Percentiles rank a stretch among this genome's conserved stretches.
Evolutionary conservation across 2,888 invertebrate genomes (phyloP).

Genomic region (Acanthosepion pharaonis): DNA sequence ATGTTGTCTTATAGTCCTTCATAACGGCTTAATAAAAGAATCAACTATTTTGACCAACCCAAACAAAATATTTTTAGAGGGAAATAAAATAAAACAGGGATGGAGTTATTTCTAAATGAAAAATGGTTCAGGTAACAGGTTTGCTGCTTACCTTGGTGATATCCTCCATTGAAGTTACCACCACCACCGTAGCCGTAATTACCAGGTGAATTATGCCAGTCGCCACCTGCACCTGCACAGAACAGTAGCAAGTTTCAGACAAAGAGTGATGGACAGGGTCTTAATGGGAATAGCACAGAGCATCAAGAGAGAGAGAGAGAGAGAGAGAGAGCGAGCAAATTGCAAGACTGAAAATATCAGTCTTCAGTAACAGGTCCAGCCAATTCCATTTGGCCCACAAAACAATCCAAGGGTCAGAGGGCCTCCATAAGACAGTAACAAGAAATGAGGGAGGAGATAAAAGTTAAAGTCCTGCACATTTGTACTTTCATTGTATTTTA

Average conservation of each 20-base stretch:
- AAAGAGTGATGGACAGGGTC: background rate
- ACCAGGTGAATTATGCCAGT: constrained; percentile 46
- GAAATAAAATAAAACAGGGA: background rate
- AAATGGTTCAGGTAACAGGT: constrained; percentile 36
- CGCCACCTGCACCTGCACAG: constrained; percentile 46
- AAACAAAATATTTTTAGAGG: background rate
- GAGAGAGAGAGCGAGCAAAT: background rate
- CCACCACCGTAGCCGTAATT: constrained; percentile 45
- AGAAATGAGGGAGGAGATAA: background rate
- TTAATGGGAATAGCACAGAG: background rate
- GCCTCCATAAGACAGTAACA: background rate
- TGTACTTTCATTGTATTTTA: background rate
- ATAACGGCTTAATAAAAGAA: background rate
- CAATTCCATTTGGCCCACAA: background rate
- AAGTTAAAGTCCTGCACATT: background rate
- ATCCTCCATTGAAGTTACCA: constrained; percentile 46
- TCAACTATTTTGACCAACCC: background rate
- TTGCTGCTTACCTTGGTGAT: constrained; percentile 45
- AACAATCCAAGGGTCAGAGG: background rate
- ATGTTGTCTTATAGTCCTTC: background rate
- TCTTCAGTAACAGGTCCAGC: background rate
- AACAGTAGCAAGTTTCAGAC: constrained; percentile 46
- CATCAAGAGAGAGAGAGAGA: background rate
- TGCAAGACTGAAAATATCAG: background rate
- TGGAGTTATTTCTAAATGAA: background rate